These are phyloP conservation scores for Muschampia staudingeri DNA, from an alignment of 2,888 invertebrate genomes.

Conservation along the genomic window DNA sequence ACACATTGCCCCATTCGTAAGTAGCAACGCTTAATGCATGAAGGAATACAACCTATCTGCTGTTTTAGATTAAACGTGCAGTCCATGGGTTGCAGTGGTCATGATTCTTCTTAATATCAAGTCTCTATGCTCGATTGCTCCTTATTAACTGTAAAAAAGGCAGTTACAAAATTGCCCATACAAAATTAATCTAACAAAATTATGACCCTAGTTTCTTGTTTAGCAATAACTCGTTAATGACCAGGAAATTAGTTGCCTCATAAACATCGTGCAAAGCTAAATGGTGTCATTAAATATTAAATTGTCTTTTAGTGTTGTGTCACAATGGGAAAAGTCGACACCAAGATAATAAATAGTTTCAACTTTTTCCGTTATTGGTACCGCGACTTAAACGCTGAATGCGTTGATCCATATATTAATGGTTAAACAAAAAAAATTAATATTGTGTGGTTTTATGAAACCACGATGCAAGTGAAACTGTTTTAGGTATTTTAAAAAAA, in stretches of 20 bases:
- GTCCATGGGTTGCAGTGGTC: no score
- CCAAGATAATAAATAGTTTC: not conserved
- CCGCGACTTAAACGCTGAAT: not conserved
- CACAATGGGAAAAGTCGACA: constrained; percentile 1
- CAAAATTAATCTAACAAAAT: not conserved
- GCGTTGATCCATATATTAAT: no score
- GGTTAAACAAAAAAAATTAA: no score
- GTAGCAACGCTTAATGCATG: no score
- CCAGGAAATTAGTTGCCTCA: constrained; percentile 31
- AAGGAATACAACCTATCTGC: no score
- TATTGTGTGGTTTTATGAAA: no score
- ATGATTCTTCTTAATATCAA: no score
- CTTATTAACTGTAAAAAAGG: not conserved
- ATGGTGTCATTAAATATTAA: constrained; percentile 24
- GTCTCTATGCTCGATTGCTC: no score
- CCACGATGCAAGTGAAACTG: no score
- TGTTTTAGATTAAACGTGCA: no score
- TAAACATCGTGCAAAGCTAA: constrained; percentile 27
- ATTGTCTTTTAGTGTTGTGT: constrained; percentile 25
- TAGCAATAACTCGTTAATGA: constrained; percentile 16
- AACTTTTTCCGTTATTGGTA: not conserved
- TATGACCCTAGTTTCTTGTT: constrained; percentile 1
- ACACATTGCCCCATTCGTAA: no score
- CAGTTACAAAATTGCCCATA: not conserved
- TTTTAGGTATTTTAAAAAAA: no score